phyloP scores from a whole-genome alignment of 2,113 vertebrate species.

The Eublepharis macularius region DNA sequence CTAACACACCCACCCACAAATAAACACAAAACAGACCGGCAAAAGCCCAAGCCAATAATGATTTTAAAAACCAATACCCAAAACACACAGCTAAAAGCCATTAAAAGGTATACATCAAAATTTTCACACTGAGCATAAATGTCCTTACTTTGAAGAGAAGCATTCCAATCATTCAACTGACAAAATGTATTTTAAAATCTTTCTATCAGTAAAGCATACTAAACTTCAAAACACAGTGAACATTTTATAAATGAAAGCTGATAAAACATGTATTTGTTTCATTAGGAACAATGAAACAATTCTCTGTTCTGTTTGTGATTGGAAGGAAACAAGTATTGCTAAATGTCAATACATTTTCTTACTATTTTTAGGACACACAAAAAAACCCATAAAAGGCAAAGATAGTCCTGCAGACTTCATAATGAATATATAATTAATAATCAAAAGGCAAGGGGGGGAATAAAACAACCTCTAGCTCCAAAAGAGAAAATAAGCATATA shows the following conservation, averaged over 20 bases:
- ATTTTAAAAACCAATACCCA: neutral
- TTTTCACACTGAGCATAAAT: neutral
- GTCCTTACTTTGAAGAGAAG: neutral
- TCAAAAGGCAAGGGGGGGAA: neutral
- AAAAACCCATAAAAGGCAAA: neutral
- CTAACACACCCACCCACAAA: too few relatives aligned
- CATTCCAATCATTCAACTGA: neutral
- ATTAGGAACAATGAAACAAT: neutral
- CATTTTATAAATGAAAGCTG: neutral
- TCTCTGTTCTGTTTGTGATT: neutral
- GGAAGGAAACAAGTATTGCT: neutral
- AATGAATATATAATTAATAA: accelerated
- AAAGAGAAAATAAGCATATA: neutral
- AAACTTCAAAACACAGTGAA: neutral
- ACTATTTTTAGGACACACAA: neutral
- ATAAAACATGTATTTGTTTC: neutral
- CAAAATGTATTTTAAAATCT: neutral
- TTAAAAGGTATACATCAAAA: neutral
- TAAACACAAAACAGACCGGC: neutral
- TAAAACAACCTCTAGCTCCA: accelerated
- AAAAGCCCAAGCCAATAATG: neutral
- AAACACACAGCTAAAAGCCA: neutral
- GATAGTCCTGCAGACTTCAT: accelerated
- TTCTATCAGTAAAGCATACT: neutral
- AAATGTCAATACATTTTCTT: neutral